These are phyloP conservation scores for Scalopus aquaticus DNA, from an alignment of 2,113 vertebrate species.

Conservation along the genomic window DNA sequence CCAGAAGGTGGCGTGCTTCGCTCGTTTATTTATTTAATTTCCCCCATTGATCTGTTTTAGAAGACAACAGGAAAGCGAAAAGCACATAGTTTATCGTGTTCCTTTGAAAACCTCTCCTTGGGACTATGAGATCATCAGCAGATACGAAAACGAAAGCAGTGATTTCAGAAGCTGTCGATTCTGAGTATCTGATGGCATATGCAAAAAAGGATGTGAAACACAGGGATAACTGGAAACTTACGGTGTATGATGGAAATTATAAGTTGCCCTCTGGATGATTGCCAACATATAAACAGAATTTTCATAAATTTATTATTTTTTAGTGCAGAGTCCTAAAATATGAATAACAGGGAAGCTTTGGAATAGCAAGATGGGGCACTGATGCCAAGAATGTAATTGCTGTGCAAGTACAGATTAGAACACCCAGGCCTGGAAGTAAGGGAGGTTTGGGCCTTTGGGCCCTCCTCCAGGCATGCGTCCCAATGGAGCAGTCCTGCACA, in stretches of 20 bases:
- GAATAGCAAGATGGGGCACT: not conserved
- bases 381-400: slow-evolving; percentile 27
- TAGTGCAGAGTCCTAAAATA: slow-evolving; percentile 6
- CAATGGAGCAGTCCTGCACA: not conserved
- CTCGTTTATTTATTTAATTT: slow-evolving; percentile 61
- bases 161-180: slow-evolving; percentile 55
- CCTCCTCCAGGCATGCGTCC: slow-evolving; percentile 45
- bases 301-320: slow-evolving; percentile 31
- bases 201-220: slow-evolving; percentile 2
- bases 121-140: slow-evolving; percentile 60
- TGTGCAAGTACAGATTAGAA: not conserved
- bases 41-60: slow-evolving; percentile 45
- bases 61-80: slow-evolving; percentile 62
- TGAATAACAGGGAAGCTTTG: slow-evolving; percentile 22
- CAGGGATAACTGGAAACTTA: not conserved
- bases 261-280: slow-evolving; percentile 15
- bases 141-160: slow-evolving; percentile 56
- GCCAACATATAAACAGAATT: not conserved
- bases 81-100: slow-evolving; percentile 51
- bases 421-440: not conserved
- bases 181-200: not conserved
- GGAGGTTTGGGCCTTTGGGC: slow-evolving; percentile 34
- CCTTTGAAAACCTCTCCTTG: slow-evolving; percentile 69
- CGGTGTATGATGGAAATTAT: not conserved
- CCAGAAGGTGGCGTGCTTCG: slow-evolving; percentile 75